Conservation (phyloP, 2,113 vertebrate species). For the Embiotoca jacksoni region DNA sequence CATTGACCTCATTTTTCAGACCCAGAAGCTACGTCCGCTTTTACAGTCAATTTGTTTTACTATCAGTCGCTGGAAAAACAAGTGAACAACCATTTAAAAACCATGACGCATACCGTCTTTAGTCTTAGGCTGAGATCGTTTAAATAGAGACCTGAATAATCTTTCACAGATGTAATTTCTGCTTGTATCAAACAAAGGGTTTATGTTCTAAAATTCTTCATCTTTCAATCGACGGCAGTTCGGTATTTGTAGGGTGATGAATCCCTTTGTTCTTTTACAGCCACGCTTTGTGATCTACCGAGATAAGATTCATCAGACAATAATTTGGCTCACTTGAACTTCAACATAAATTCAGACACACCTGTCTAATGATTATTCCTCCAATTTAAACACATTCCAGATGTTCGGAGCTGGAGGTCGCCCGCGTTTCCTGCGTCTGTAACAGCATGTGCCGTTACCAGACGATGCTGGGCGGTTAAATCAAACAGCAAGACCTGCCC, state of each 20-base stretch:
- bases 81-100: too few species aligned
- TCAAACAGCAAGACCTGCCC: constrained; percentile 49
- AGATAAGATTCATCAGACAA: neutral
- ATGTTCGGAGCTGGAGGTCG: constrained; percentile 38
- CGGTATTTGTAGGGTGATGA: neutral
- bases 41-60: too few species aligned
- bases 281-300: neutral
- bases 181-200: too few species aligned
- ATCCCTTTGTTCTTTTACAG: neutral
- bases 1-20: too few species aligned
- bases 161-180: too few species aligned
- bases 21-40: too few species aligned
- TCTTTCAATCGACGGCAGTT: neutral
- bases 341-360: constrained; percentile 9
- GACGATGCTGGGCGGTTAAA: constrained; percentile 32
- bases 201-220: too few species aligned
- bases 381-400: constrained; percentile 32
- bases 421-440: constrained; percentile 28
- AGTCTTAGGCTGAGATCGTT: too few species aligned
- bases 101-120: too few species aligned
- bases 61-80: too few species aligned
- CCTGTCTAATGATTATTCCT: constrained; percentile 5
- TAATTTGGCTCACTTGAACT: neutral
- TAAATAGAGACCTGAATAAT: too few species aligned
- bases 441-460: constrained; percentile 32